Conservation (phyloP, 2,113 vertebrate genomes). For the Theristicus caerulescens region DNA sequence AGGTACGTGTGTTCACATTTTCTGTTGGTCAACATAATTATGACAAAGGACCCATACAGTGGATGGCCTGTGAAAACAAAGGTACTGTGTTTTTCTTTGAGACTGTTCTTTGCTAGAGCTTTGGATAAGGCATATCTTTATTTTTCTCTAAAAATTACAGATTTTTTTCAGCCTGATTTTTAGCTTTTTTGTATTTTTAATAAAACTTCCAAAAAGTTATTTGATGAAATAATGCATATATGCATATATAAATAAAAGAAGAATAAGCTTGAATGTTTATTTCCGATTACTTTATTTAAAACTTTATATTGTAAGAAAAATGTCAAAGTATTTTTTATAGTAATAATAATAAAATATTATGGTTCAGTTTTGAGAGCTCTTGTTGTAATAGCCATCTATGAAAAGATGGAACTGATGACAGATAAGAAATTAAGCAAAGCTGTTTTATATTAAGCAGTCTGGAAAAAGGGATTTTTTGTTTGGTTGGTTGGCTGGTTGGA, state of each 20-base stretch:
- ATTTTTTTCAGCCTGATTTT: neutral
- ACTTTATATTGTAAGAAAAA: neutral
- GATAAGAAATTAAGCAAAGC: conserved; percentile 43
- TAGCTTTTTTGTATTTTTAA: neutral
- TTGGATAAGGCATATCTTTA: neutral
- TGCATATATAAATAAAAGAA: neutral
- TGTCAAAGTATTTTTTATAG: neutral
- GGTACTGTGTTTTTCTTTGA: conserved; percentile 71
- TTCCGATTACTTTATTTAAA: neutral
- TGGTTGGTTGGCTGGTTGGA: neutral
- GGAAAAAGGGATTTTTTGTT: conserved; percentile 16
- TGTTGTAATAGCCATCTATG: neutral
- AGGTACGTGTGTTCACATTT: conserved; percentile 98
- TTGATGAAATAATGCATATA: neutral
- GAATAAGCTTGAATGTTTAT: neutral
- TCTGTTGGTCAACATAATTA: conserved; percentile 99
- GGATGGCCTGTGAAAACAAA: conserved; percentile 99
- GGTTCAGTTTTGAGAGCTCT: neutral
- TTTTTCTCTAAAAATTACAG: neutral
- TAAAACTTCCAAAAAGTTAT: neutral
- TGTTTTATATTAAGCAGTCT: conserved; percentile 32
- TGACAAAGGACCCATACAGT: conserved; percentile 96
- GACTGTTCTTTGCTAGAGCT: neutral
- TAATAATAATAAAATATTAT: neutral
- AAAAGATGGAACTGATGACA: conserved; percentile 40